Percentiles rank a stretch among this genome's conserved stretches.
These are phyloP conservation scores for Umimayanthus kanabou DNA, from an alignment of 92 coral and sea anemone species.

Conservation along the genomic window DNA sequence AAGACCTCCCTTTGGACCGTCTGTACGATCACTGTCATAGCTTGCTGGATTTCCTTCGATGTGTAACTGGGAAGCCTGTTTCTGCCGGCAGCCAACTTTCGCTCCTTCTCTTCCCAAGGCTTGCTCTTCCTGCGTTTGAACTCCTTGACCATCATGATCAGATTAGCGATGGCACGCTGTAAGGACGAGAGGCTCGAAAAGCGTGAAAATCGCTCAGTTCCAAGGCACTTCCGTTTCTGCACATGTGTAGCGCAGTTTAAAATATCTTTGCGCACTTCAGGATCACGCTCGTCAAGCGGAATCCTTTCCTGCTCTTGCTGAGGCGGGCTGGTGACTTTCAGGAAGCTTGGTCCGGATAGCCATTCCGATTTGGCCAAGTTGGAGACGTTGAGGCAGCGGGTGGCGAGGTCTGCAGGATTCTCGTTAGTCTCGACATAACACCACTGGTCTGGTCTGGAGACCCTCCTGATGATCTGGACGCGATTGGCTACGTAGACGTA, in stretches of 20 bases:
- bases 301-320: too few relatives aligned
- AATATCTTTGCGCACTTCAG: too few relatives aligned
- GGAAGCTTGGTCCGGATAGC: conserved; percentile 51
- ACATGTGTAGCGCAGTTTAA: too few relatives aligned
- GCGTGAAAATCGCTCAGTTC: conserved; percentile 42
- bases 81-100: too few relatives aligned
- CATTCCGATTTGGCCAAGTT: conserved; percentile 36
- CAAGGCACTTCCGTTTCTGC: conserved; percentile 6
- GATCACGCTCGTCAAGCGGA: too few relatives aligned
- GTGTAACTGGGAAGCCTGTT: background rate
- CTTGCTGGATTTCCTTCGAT: too few relatives aligned
- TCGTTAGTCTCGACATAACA: conserved; percentile 41
- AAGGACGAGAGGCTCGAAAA: conserved; percentile 39
- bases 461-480: conserved; percentile 37
- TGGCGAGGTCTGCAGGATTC: conserved; percentile 53
- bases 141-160: background rate
- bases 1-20: too few relatives aligned
- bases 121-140: too few relatives aligned
- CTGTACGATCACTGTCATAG: too few relatives aligned
- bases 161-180: conserved; percentile 42
- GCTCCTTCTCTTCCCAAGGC: too few relatives aligned
- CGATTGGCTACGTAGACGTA: conserved; percentile 56
- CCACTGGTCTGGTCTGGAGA: conserved; percentile 51
- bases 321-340: background rate
- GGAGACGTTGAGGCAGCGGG: conserved; percentile 27